These are phyloP conservation scores for Galeopterus variegatus DNA, from an alignment of 2,113 vertebrate species.

Conservation along the genomic window DNA sequence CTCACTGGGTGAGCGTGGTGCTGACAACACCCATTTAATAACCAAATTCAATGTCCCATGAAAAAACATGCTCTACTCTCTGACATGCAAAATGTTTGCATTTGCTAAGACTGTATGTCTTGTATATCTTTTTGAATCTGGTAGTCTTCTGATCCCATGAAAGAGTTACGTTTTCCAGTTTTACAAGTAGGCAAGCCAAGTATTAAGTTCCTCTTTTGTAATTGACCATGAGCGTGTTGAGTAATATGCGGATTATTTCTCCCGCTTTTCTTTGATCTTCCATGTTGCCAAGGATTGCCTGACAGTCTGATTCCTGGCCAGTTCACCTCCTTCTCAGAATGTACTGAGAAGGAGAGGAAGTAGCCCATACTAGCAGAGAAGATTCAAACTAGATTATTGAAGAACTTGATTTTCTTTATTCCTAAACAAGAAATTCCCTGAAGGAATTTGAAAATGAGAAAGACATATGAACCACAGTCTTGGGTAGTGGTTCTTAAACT, in stretches of 20 bases:
- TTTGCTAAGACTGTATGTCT: conserved; percentile 25
- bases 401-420: conserved; percentile 73
- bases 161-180: conserved; percentile 66
- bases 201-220: conserved; percentile 78
- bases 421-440: conserved; percentile 54
- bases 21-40: too few relatives aligned
- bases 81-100: conserved; percentile 50
- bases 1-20: too few relatives aligned
- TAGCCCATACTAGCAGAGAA: background rate
- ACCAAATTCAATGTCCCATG: conserved; percentile 12
- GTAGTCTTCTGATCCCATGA: conserved; percentile 46
- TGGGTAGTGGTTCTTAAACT: background rate
- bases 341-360: conserved; percentile 49
- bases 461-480: background rate
- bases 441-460: conserved; percentile 57
- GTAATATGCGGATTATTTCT: conserved; percentile 77
- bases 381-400: conserved; percentile 50
- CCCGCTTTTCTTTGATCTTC: conserved; percentile 77
- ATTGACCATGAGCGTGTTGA: conserved; percentile 79
- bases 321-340: conserved; percentile 71
- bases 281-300: conserved; percentile 72
- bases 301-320: conserved; percentile 70
- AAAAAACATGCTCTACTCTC: background rate
- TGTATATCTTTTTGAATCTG: background rate
- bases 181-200: conserved; percentile 74